Evolutionary conservation across 2,888 invertebrate genomes (phyloP).

Genomic region (Nyleta sp.): DNA sequence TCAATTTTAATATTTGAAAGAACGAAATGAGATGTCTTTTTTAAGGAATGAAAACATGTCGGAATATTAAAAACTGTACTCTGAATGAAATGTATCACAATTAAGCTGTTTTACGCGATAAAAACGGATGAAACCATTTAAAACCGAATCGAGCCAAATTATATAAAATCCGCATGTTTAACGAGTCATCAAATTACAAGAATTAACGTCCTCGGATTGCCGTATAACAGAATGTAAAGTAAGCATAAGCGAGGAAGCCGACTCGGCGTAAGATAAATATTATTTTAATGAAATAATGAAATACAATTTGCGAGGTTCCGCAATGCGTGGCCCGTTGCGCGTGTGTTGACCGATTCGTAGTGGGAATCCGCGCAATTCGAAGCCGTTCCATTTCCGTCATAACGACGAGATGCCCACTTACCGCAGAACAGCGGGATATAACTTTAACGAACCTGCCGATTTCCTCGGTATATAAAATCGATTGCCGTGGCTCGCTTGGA

Average conservation of each 20-base stretch:
- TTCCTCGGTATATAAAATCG: slow-evolving; percentile 58
- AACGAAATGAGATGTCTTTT: too few relatives aligned
- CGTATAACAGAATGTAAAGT: slow-evolving; percentile 54
- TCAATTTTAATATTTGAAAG: too few relatives aligned
- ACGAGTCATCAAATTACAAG: slow-evolving; percentile 55
- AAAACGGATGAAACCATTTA: slow-evolving; percentile 10
- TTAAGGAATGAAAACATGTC: too few relatives aligned
- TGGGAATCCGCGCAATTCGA: slow-evolving; percentile 70
- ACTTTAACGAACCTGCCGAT: slow-evolving; percentile 69
- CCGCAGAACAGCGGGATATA: slow-evolving; percentile 68
- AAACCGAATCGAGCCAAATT: slow-evolving; percentile 23
- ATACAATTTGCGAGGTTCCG: slow-evolving; percentile 65
- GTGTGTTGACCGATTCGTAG: slow-evolving; percentile 50
- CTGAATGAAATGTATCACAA: too few relatives aligned
- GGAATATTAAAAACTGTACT: too few relatives aligned
- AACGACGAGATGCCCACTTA: slow-evolving; percentile 70
- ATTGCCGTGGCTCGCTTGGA: slow-evolving; percentile 42
- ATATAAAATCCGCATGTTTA: slow-evolving; percentile 35
- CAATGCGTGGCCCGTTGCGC: slow-evolving; percentile 48
- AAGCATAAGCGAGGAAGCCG: slow-evolving; percentile 57
- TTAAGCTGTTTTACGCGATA: not conserved
- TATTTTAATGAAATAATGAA: slow-evolving; percentile 67
- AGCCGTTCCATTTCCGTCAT: slow-evolving; percentile 71
- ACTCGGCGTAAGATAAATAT: slow-evolving; percentile 62
- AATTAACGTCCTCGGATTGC: slow-evolving; percentile 47